phyloP scores from a whole-genome alignment of 2,113 vertebrate genomes.

The Hemicordylus capensis region DNA sequence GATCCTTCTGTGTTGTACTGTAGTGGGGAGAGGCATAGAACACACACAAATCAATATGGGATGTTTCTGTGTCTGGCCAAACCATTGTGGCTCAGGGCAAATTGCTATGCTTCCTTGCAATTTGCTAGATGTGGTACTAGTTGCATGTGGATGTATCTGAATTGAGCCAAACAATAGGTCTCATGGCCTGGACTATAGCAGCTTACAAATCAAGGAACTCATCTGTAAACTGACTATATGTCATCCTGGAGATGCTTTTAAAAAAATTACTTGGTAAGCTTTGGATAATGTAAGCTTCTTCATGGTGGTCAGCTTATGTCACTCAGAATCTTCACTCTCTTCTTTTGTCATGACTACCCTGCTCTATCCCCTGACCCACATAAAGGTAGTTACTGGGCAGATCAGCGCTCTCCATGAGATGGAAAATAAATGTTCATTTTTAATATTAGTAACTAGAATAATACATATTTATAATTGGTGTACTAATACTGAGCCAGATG shows the following conservation, averaged over 20 bases:
- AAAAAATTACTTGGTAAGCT: neutral
- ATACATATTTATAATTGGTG: too few relatives aligned
- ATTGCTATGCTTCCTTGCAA: neutral
- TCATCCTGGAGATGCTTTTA: neutral
- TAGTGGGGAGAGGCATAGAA: too few relatives aligned
- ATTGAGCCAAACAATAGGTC: neutral
- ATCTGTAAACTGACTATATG: neutral
- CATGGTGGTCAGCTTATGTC: neutral
- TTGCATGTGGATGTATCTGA: neutral
- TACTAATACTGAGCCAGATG: too few relatives aligned
- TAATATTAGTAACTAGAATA: too few relatives aligned
- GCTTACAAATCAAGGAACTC: neutral
- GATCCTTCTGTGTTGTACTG: neutral
- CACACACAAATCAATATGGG: neutral
- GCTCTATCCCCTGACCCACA: too few relatives aligned
- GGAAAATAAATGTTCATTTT: too few relatives aligned
- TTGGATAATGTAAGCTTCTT: neutral
- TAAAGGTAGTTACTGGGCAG: too few relatives aligned
- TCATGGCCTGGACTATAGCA: neutral
- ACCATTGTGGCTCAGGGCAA: neutral
- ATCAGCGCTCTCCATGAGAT: too few relatives aligned
- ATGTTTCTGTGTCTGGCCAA: neutral
- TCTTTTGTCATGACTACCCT: too few relatives aligned
- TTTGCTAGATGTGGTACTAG: neutral
- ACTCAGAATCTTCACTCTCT: too few relatives aligned